Evolutionary conservation across 2,797 vertebrate genomes (phyloP).

Genomic region (Chrosomus eos): DNA sequence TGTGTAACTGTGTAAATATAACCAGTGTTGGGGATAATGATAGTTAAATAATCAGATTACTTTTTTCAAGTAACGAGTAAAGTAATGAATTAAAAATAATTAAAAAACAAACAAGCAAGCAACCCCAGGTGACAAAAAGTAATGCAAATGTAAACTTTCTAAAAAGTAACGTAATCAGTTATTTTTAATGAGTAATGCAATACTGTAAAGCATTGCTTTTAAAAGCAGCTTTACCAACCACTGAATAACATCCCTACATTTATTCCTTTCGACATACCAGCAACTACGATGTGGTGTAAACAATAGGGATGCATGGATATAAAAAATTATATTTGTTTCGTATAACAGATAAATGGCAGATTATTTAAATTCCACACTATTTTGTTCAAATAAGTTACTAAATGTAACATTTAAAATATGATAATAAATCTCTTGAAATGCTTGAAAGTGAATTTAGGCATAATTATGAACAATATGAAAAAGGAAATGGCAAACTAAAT

Average conservation of each 20-base stretch:
- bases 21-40: not conserved
- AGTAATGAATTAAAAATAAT: not conserved
- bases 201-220: not conserved
- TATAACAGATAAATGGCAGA: not conserved
- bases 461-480: constrained; percentile 50
- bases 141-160: not conserved
- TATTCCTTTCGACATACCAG: not conserved
- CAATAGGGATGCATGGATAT: not conserved
- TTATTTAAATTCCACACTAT: not conserved
- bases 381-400: not conserved
- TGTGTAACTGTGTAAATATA: not conserved
- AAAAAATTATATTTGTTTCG: not conserved
- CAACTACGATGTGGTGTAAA: not conserved
- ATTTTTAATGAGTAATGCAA: not conserved
- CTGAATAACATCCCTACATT: not conserved
- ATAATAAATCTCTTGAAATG: not conserved
- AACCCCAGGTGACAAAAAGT: not conserved
- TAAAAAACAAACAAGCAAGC: not conserved
- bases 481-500: not conserved
- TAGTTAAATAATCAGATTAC: not conserved
- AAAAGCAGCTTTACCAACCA: not conserved
- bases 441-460: not conserved
- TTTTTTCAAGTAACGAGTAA: not conserved
- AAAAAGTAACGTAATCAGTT: not conserved
- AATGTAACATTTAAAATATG: not conserved